Evolutionary conservation across 2,797 vertebrate genomes (phyloP), one percentile per base, ranked within the genome.

Genomic region (Gallinago solitaria): DNA sequence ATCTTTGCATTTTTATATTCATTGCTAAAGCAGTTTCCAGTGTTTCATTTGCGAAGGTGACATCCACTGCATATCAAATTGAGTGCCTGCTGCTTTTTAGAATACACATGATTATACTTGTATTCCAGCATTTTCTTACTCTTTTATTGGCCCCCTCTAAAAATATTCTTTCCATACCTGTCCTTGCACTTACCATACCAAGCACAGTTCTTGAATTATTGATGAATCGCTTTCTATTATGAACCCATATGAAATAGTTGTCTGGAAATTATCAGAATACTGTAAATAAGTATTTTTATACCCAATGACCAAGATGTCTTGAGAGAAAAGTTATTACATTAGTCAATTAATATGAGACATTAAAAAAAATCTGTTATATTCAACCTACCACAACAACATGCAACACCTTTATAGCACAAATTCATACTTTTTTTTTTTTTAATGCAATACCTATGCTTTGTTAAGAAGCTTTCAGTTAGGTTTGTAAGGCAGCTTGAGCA

Each of bases 41-140:
- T 92, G 82, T 83, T 97, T 97, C 94, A 95, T 95, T 97, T 97
- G 80, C 85, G 81, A 93, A 67, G 88, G 67, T 96, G 89, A 96
- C 89, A 96, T 85, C 41, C 18, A 65, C 33, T 91, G 92, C 94
- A 97, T 97, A 95, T 93, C 90, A 97, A 97, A 97, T 73, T 81
- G 76, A 94, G 67, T 80, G 56, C 68, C 83, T 76, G n/a, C 45
- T 87, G 86, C 94, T 92, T 94, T 92, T 93, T 83, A 94, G 83
- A 90, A 81, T 77, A 90, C 85, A 94, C 30, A 83, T 57, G 61
- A 89, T 88, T 91, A 84, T 33, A 90, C 28, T 67, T 11, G 4
- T 56, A 35, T 89, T 94, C 64, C 83, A 69, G 77, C 56, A 91
- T 64, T 90, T 96, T 73, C 61, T 79, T 68, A 50, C 25, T 65